A percentile compares a stretch with the other conserved stretches of the same genome.
Conservation (phyloP, 2,888 invertebrate genomes). For the Laspeyria flexula region DNA sequence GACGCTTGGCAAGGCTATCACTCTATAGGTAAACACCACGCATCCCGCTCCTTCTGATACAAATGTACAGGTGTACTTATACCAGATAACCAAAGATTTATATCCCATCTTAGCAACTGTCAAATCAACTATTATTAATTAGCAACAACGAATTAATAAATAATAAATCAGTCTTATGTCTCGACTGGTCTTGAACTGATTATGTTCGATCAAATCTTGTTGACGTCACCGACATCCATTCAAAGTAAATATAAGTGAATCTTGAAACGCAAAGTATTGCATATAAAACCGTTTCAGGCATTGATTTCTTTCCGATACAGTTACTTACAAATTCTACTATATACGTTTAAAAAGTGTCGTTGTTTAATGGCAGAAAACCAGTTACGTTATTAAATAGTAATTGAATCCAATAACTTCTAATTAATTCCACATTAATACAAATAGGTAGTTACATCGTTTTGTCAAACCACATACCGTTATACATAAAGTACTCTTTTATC, state of each 20-base stretch:
- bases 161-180: neutral
- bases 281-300: neutral
- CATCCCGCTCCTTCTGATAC: slow-evolving; percentile 22
- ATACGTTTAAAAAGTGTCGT: no score
- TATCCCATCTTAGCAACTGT: slow-evolving; percentile 11
- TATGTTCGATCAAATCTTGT: neutral
- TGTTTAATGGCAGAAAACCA: neutral
- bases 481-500: neutral
- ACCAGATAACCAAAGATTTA: slow-evolving; percentile 7
- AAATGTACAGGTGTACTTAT: slow-evolving; percentile 28
- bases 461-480: neutral
- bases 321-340: neutral
- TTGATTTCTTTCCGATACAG: neutral
- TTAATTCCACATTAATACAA: no score
- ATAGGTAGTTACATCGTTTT: neutral
- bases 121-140: slow-evolving; percentile 5
- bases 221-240: neutral
- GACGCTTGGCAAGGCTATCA: slow-evolving; percentile 53
- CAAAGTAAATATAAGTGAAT: neutral
- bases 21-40: slow-evolving; percentile 44
- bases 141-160: neutral
- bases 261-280: neutral
- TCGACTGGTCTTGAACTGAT: neutral
- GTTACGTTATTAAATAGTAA: neutral
- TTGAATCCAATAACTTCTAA: no score